Evolutionary conservation across 2,113 vertebrate genomes (phyloP).

Genomic region (Oreocharis arfaki): DNA sequence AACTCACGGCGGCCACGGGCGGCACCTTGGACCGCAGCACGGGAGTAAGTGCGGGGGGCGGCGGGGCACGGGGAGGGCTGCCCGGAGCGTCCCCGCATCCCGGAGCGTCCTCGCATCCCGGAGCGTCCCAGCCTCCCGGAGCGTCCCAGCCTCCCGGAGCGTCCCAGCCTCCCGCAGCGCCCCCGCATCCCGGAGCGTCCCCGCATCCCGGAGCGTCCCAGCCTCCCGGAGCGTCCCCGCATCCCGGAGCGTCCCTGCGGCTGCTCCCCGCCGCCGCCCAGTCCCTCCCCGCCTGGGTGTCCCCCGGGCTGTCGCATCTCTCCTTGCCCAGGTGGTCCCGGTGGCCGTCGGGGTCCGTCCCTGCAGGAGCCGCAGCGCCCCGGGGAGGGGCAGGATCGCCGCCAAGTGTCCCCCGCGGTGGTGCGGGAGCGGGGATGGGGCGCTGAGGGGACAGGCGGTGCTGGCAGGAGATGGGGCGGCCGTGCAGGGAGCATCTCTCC

Average conservation of each 20-base stretch:
- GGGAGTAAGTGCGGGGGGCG: conserved; percentile 82
- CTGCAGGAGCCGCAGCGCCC: not conserved
- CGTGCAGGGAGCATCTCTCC: not conserved
- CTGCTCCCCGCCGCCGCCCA: not conserved
- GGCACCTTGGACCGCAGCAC: conserved; percentile 90
- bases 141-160: not conserved
- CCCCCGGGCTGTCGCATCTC: not conserved
- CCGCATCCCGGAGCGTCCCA: not conserved
- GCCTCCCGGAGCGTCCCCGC: not conserved
- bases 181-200: not conserved
- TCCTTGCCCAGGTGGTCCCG: not conserved
- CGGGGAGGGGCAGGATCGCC: not conserved
- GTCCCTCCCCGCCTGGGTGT: not conserved
- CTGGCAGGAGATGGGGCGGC: not conserved
- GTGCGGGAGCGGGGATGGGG: not conserved
- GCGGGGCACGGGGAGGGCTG: not conserved
- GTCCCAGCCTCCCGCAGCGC: no score
- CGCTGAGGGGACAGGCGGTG: not conserved
- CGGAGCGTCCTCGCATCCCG: not conserved
- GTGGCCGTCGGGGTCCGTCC: not conserved
- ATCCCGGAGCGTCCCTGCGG: not conserved
- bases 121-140: not conserved
- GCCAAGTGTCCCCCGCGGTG: not conserved
- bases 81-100: not conserved
- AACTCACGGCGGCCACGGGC: conserved; percentile 85